Evolutionary conservation across 2,797 vertebrate genomes (phyloP).

Genomic region (Accipiter badius): DNA sequence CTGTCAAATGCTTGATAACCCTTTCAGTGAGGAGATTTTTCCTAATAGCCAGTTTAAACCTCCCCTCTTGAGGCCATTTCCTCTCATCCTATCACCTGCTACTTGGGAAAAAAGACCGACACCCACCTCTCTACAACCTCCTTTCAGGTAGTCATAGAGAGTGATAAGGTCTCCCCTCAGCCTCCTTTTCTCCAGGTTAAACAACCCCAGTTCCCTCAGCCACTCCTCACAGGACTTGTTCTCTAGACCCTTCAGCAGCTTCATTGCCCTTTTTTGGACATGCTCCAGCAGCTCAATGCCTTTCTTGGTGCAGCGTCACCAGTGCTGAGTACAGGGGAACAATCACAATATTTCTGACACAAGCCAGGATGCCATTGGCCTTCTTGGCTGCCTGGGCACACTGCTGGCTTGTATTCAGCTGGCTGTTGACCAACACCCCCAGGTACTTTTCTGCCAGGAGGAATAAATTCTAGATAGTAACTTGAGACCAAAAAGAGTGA

Average conservation of each 20-base stretch:
- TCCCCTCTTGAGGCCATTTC: no score
- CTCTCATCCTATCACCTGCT: no score
- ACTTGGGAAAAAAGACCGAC: no score
- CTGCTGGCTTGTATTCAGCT: not conserved
- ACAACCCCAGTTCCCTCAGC: not conserved
- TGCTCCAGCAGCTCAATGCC: not conserved
- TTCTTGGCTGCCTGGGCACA: not conserved
- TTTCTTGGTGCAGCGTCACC: not conserved
- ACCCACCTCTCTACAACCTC: no score
- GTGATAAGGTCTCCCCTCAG: not conserved
- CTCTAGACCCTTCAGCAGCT: not conserved
- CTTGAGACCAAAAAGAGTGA: not conserved
- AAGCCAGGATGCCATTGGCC: not conserved
- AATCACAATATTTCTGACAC: not conserved
- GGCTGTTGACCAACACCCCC: not conserved
- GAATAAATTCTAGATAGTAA: not conserved
- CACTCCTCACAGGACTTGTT: not conserved
- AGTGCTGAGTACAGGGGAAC: not conserved
- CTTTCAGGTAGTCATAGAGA: no score
- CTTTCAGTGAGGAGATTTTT: no score
- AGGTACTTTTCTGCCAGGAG: not conserved
- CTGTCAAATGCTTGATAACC: no score
- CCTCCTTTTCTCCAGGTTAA: not conserved
- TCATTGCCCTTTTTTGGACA: not conserved
- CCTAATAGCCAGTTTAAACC: no score